A percentile compares a stretch with the other conserved stretches of the same genome.
phyloP scores from a whole-genome alignment of 1,140 invertebrate genomes.

The Zaprionus davidi region DNA sequence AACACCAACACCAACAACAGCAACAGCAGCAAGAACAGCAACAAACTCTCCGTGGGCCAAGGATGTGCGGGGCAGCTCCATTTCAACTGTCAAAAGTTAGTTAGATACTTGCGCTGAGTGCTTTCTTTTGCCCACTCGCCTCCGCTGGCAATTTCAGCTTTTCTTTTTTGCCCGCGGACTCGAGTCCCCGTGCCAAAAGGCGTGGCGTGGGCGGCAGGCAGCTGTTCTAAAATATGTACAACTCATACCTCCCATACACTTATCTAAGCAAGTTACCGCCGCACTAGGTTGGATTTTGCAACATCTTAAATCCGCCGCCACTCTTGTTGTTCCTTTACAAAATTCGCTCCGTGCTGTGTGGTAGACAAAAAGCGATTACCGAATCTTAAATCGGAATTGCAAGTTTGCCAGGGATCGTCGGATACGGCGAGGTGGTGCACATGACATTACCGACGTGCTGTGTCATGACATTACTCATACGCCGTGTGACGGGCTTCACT shows the following conservation, averaged over 20 bases:
- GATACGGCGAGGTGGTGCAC: background rate
- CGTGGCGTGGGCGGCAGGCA: constrained; percentile 58
- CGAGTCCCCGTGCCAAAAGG: constrained; percentile 32
- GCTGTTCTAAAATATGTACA: constrained; percentile 1
- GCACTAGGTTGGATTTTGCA: background rate
- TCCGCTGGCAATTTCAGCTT: background rate
- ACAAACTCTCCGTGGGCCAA: constrained; percentile 10
- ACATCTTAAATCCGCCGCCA: background rate
- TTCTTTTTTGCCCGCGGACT: constrained; percentile 7
- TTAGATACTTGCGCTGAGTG: constrained; percentile 49
- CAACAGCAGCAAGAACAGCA: constrained; percentile 26
- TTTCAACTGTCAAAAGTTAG: constrained; percentile 71
- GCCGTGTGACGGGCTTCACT: constrained; percentile 36
- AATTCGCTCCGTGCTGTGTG: background rate
- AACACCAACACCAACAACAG: constrained; percentile 2
- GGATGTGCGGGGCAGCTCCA: constrained; percentile 35
- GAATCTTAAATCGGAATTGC: constrained; percentile 4
- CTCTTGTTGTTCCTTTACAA: background rate
- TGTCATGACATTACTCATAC: constrained; percentile 72
- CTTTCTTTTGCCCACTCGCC: constrained; percentile 22
- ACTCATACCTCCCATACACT: background rate
- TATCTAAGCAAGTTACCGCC: background rate
- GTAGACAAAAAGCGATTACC: constrained; percentile 2
- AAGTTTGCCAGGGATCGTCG: background rate
- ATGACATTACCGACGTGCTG: constrained; percentile 4